phyloP scores from a whole-genome alignment of 2,797 vertebrate genomes.

The Ficedula albicollis region DNA sequence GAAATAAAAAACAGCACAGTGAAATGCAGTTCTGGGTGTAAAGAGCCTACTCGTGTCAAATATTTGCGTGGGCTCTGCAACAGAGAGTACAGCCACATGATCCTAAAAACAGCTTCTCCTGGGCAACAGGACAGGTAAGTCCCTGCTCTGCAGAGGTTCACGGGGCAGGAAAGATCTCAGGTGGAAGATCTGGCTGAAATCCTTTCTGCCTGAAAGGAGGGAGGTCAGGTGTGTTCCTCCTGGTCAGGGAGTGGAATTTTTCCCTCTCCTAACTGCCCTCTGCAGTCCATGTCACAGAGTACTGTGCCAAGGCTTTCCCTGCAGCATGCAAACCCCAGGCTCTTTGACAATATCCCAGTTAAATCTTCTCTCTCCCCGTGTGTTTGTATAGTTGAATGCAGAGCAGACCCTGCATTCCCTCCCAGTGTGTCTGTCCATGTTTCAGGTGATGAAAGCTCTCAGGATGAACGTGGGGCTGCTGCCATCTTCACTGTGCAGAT shows the following conservation, averaged over 20 bases:
- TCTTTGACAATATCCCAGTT: too few species aligned
- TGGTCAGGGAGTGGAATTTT: not conserved
- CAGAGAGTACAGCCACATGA: not conserved
- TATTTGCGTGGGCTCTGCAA: not conserved
- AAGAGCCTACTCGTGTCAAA: not conserved
- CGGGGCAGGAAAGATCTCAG: not conserved
- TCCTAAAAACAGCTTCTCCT: not conserved
- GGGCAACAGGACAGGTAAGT: not conserved
- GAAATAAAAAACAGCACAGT: not conserved
- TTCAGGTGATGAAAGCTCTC: conserved; percentile 88
- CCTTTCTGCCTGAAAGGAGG: not conserved
- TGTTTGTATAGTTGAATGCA: not conserved
- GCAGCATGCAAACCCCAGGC: not conserved
- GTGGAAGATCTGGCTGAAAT: not conserved
- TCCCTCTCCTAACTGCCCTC: not conserved
- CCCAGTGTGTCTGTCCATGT: not conserved
- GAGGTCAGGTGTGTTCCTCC: not conserved
- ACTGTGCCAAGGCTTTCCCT: not conserved
- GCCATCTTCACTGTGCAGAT: conserved; percentile 97
- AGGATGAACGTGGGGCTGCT: conserved; percentile 94
- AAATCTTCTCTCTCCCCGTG: not conserved
- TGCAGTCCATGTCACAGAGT: not conserved
- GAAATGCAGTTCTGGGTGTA: not conserved
- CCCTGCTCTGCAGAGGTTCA: not conserved
- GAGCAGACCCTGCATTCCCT: not conserved